phyloP scores from a whole-genome alignment of 2,797 vertebrate species.

The Micrastur ruficollis region DNA sequence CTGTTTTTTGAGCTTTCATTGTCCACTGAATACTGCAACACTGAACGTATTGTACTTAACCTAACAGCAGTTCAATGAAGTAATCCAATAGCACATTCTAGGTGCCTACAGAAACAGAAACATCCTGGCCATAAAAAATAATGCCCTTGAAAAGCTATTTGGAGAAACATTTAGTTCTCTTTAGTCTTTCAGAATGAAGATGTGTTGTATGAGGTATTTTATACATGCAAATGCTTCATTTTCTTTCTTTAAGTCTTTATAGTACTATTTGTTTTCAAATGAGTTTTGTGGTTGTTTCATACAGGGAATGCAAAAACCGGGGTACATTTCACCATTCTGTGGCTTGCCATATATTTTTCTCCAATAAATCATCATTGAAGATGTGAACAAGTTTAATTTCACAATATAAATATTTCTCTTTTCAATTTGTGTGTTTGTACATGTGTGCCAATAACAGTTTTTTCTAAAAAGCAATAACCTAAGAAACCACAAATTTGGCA shows the following conservation, averaged over 20 bases:
- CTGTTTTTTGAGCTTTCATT: background rate
- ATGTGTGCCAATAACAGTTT: slow-evolving; percentile 23
- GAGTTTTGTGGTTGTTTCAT: slow-evolving; percentile 40
- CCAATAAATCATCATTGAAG: slow-evolving; percentile 37
- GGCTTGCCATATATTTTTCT: slow-evolving; percentile 14
- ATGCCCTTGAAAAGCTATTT: slow-evolving; percentile 51
- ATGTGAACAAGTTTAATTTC: slow-evolving; percentile 53
- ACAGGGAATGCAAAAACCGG: background rate
- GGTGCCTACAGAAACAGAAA: slow-evolving; percentile 50
- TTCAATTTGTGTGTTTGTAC: slow-evolving; percentile 27
- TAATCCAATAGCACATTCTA: slow-evolving; percentile 32
- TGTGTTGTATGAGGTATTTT: slow-evolving; percentile 61
- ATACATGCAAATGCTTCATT: slow-evolving; percentile 61
- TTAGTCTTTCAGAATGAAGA: slow-evolving; percentile 53
- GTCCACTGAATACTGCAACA: slow-evolving; percentile 9
- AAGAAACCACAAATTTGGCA: slow-evolving; percentile 11
- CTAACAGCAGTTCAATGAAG: background rate
- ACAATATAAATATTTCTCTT: slow-evolving; percentile 54
- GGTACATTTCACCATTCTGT: background rate
- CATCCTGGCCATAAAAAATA: slow-evolving; percentile 65
- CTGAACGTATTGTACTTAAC: background rate
- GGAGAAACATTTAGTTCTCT: slow-evolving; percentile 40
- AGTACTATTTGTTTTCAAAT: slow-evolving; percentile 64
- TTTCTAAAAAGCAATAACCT: slow-evolving; percentile 30
- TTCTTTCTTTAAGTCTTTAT: slow-evolving; percentile 59